These are phyloP conservation scores for Agrotis ipsilon DNA, from an alignment of 2,888 invertebrate genomes.

Conservation along the genomic window DNA sequence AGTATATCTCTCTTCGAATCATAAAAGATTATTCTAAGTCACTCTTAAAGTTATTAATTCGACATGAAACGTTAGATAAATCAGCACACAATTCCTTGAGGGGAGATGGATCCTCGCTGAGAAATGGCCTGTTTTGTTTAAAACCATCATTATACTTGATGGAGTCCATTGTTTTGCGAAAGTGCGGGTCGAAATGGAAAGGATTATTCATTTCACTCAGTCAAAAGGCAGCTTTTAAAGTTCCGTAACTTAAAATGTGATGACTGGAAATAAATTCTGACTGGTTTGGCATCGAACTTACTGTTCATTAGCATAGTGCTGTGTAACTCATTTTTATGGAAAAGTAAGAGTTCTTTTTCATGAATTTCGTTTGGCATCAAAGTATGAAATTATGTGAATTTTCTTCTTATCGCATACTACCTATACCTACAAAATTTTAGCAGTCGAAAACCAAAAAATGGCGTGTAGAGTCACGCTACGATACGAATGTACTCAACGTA, in stretches of 20 bases:
- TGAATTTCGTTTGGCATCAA: background rate
- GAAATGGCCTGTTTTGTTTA: constrained; percentile 87
- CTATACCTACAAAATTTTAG: constrained; percentile 5
- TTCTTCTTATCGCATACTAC: background rate
- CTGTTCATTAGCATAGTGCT: constrained; percentile 52
- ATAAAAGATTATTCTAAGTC: constrained; percentile 75
- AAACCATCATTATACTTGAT: constrained; percentile 87
- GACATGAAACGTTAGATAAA: constrained; percentile 77
- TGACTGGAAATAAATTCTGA: constrained; percentile 79
- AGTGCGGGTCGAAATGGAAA: constrained; percentile 82
- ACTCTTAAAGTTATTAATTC: constrained; percentile 78
- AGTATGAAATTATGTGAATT: background rate
- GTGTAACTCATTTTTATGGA: constrained; percentile 15
- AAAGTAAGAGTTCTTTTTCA: background rate
- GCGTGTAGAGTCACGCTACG: constrained; percentile 6
- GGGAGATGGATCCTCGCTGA: constrained; percentile 70
- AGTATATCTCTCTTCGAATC: constrained; percentile 61
- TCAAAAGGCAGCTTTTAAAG: constrained; percentile 79
- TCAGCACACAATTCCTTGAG: constrained; percentile 75
- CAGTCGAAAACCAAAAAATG: constrained; percentile 3
- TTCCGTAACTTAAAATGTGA: constrained; percentile 76
- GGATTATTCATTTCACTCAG: constrained; percentile 86
- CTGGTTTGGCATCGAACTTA: constrained; percentile 64
- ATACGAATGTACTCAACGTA: constrained; percentile 49
- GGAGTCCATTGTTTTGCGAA: constrained; percentile 85